phyloP scores from a whole-genome alignment of 2,113 vertebrate genomes.

The Sturnus vulgaris region DNA sequence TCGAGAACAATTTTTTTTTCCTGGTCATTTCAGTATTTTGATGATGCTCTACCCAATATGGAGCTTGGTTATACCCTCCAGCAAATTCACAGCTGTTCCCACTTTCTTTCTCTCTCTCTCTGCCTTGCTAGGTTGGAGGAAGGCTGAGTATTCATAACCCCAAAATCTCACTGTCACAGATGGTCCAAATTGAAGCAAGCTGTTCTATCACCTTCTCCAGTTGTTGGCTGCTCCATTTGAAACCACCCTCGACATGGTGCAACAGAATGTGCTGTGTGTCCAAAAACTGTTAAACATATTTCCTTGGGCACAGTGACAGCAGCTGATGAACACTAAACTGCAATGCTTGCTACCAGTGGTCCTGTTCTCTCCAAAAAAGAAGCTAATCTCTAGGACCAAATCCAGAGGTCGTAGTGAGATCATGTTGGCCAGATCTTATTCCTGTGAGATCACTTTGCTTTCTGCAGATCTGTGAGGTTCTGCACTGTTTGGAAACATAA shows the following conservation, averaged over 20 bases:
- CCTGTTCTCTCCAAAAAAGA: not conserved
- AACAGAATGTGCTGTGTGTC: conserved; percentile 18
- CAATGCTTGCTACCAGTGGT: not conserved
- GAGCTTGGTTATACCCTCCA: not conserved
- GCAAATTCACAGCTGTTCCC: conserved; percentile 10
- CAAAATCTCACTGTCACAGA: conserved; percentile 41
- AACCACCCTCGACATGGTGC: not conserved
- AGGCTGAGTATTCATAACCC: conserved; percentile 24
- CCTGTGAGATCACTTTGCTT: not conserved
- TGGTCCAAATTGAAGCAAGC: conserved; percentile 53
- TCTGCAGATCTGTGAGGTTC: not conserved
- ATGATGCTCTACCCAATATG: not conserved
- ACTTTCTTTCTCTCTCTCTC: not conserved
- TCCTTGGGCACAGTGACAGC: conserved; percentile 35
- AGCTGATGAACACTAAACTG: conserved; percentile 16
- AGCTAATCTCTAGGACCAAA: not conserved
- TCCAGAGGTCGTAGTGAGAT: not conserved
- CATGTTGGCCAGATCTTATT: not conserved
- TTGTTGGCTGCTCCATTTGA: conserved; percentile 36
- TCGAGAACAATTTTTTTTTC: not conserved
- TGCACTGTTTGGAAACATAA: not conserved
- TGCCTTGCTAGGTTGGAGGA: not conserved
- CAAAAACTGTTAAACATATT: conserved; percentile 43
- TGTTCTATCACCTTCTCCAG: conserved; percentile 46
- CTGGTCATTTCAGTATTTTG: not conserved